Evolutionary conservation across 2,888 invertebrate genomes (phyloP), one percentile per base, ranked within the genome.

Genomic region (Atrina japonica): DNA sequence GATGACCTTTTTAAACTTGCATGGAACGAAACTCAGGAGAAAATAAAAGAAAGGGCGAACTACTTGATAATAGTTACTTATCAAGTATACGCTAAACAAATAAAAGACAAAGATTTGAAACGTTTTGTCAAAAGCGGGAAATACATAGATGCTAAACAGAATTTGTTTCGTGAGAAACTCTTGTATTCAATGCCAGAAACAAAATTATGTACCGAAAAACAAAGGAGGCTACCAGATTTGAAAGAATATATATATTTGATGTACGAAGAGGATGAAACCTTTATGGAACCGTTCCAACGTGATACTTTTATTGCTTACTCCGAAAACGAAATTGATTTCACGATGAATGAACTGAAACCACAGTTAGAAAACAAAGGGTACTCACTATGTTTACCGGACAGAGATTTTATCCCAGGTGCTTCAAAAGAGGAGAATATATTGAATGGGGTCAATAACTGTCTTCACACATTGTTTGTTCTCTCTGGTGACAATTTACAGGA

Each of bases 341-440:
- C 77, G 18, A 21, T 74, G 5, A 59, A 73, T 16, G 55, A 73
- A 3, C 52, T 83, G 3, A 60, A 61, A 45, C 75, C 75, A 9
- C 41, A 61, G 1, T 35, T 81, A 11, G 78, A 83, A 21, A 30
- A 65, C 9, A 68, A 49, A 11, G 78, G 77, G 0, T 80, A 76
- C 52, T 60, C n/a, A 0, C 63, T 76, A 27, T 73, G 73, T 45
- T 56, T 83, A 9, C 72, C 81, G 0, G 83, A 83, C 58, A 66
- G 80, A 27, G 80, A 83, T 53, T 83, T 83, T 25, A 61, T 77
- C 6, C 76, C 73, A 0, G 83, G 83, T 3, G 77, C 78, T 3
- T 69, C 80, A 9, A 77, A 75, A 18, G 80, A 83, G 23, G 77
- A 81, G 45, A 83, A 83, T 52, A 72, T 81, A 35, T 55, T 81